Base-by-base conservation (phyloP, 2,888 invertebrate genomes). In the Euphydryas editha region DNA sequence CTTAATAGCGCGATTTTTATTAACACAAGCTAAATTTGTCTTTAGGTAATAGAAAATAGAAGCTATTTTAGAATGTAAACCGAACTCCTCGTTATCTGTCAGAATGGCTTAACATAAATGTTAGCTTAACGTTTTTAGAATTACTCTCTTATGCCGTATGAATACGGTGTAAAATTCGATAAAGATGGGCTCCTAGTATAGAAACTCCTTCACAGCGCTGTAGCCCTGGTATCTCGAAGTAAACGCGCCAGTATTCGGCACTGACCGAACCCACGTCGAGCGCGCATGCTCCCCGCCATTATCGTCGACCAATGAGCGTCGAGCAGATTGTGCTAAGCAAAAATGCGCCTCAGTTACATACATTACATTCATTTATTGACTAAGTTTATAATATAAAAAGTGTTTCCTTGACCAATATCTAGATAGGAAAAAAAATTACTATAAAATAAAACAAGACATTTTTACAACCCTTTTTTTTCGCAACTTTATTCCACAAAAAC, bases 191-290 rank as follows among this genome's bases (percentile, higher is more conserved):
- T 42, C 58, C 36, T 58, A 68, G 57, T 67, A 64, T 67, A 76
- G 78, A 72, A 86, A 91, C 92, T 92, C 92, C 92, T 92, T 88
- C 90, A 84, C 76, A 82, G 83, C 82, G 81, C 91, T 92, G 92
- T 78, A 78, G 85, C 87, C 92, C 92, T 92, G 87, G 92, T 92
- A 92, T 88, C 90, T 92, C 80, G 81, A 81, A 83, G 82, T 78
- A 84, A 92, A 88, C 90, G 91, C 92, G 92, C 92, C 92, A 92
- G 90, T 92, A 90, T 91, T 90, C 87, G 90, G 84, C 90, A 88
- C 81, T 80, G 80, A 84, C 85, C 86, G 87, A 87, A 80, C 84
- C 81, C 79, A 81, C 81, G 81, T 81, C 83, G 84, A 90, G 79
- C 80, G 87, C 91, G 92, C 92, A 90, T 90, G 92, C 91, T 84